phyloP scores from a whole-genome alignment of 2,888 invertebrate genomes.

The Nipponacmea schrenckii region DNA sequence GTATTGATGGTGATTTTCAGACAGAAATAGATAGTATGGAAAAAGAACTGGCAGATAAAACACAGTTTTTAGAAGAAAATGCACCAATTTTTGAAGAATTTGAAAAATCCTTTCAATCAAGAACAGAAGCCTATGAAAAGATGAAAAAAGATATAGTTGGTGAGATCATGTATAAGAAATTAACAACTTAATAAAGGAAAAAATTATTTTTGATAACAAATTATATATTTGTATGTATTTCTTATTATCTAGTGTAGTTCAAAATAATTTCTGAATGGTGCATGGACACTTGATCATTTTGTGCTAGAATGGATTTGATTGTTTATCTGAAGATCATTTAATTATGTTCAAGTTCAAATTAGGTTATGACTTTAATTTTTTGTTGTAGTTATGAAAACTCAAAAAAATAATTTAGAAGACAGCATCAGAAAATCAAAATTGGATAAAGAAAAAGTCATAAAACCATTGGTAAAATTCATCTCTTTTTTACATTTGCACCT shows the following conservation, averaged over 20 bases:
- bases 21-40: conserved; percentile 49
- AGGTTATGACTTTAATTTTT: too few species aligned
- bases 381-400: conserved; percentile 50
- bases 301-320: too few species aligned
- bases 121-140: conserved; percentile 49
- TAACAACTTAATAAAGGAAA: too few species aligned
- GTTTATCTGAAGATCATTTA: too few species aligned
- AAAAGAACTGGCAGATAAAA: conserved; percentile 40
- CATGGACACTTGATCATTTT: too few species aligned
- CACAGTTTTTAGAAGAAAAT: conserved; percentile 39
- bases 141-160: conserved; percentile 59
- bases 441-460: conserved; percentile 44
- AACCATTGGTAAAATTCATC: conserved; percentile 40
- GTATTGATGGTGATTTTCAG: conserved; percentile 30
- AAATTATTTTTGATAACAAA: too few species aligned
- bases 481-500: background rate
- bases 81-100: conserved; percentile 53
- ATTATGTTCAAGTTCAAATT: too few species aligned
- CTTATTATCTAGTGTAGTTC: too few species aligned
- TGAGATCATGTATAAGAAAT: conserved; percentile 36
- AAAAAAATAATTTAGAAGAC: conserved; percentile 56
- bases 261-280: too few species aligned
- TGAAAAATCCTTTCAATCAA: conserved; percentile 47
- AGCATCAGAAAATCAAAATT: conserved; percentile 46
- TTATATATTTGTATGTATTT: too few species aligned